These are phyloP conservation scores for Ploceus nigricollis DNA, from an alignment of 2,113 vertebrate species.

Conservation along the genomic window DNA sequence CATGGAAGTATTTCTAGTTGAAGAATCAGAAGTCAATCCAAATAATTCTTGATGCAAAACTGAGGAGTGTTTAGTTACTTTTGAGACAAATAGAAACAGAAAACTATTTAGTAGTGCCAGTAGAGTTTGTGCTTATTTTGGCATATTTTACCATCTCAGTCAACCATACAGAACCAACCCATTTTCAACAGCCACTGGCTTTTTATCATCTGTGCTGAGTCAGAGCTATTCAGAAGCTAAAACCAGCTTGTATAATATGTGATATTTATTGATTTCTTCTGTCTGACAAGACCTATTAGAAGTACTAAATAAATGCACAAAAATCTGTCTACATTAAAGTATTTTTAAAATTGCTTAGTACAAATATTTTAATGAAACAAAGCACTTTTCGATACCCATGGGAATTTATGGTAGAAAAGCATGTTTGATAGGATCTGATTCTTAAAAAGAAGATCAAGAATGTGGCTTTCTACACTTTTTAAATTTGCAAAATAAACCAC, in stretches of 20 bases:
- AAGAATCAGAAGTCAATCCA: slow-evolving; percentile 16
- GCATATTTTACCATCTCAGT: slow-evolving; percentile 6
- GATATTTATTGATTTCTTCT: slow-evolving; percentile 36
- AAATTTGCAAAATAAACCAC: slow-evolving; percentile 60
- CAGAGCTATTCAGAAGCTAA: slow-evolving; percentile 52
- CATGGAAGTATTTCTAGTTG: not conserved
- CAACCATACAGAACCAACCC: not conserved
- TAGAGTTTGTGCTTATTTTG: slow-evolving; percentile 31
- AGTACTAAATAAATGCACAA: not conserved
- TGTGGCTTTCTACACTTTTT: slow-evolving; percentile 40
- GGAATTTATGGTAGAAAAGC: slow-evolving; percentile 15
- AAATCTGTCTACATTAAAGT: not conserved
- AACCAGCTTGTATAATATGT: not conserved
- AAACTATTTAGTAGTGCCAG: slow-evolving; percentile 6
- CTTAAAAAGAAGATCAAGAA: slow-evolving; percentile 46
- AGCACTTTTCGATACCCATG: not conserved
- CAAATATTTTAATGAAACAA: slow-evolving; percentile 23
- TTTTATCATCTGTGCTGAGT: slow-evolving; percentile 26
- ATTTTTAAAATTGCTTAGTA: not conserved
- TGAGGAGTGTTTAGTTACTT: not conserved
- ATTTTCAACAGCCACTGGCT: slow-evolving; percentile 39
- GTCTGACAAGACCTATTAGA: slow-evolving; percentile 26
- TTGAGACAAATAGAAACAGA: slow-evolving; percentile 47
- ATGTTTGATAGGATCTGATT: slow-evolving; percentile 21
- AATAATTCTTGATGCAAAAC: slow-evolving; percentile 1